Conservation (phyloP, 2,113 vertebrate species). For the Conger conger region DNA sequence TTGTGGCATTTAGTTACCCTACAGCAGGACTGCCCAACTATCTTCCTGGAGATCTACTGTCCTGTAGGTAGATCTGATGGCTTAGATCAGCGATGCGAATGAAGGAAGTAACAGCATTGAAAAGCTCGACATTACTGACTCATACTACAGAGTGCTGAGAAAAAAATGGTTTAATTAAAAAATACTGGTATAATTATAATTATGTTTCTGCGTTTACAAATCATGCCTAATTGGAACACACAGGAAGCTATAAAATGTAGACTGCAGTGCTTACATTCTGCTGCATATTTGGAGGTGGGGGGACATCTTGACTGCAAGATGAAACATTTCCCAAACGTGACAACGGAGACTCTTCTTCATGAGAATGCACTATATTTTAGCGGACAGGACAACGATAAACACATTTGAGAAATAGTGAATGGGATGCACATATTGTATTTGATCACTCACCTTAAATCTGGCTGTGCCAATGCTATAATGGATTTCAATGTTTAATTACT, state of each 20-base stretch:
- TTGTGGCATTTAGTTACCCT: not conserved
- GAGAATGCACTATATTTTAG: too few relatives aligned
- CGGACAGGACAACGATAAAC: too few relatives aligned
- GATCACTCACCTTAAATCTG: too few relatives aligned
- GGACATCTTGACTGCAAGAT: too few relatives aligned
- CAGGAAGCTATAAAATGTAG: not conserved
- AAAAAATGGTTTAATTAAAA: not conserved
- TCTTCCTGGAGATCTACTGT: not conserved
- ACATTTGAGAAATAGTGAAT: too few relatives aligned
- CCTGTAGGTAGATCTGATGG: slow-evolving; percentile 26
- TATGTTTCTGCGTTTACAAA: not conserved
- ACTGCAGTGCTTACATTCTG: not conserved
- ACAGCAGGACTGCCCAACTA: not conserved
- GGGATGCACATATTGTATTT: too few relatives aligned
- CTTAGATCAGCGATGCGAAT: slow-evolving; percentile 35
- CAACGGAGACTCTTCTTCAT: too few relatives aligned
- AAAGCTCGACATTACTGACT: not conserved
- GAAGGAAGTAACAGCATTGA: not conserved
- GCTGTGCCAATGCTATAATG: too few relatives aligned
- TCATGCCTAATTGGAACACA: not conserved
- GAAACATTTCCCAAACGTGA: too few relatives aligned
- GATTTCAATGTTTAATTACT: too few relatives aligned
- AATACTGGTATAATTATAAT: not conserved
- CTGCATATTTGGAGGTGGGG: not conserved
- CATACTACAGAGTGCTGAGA: not conserved